Percentiles rank a stretch among this genome's conserved stretches.
phyloP scores from a whole-genome alignment of 2,797 vertebrate genomes.

The Naso thynnoides region DNA sequence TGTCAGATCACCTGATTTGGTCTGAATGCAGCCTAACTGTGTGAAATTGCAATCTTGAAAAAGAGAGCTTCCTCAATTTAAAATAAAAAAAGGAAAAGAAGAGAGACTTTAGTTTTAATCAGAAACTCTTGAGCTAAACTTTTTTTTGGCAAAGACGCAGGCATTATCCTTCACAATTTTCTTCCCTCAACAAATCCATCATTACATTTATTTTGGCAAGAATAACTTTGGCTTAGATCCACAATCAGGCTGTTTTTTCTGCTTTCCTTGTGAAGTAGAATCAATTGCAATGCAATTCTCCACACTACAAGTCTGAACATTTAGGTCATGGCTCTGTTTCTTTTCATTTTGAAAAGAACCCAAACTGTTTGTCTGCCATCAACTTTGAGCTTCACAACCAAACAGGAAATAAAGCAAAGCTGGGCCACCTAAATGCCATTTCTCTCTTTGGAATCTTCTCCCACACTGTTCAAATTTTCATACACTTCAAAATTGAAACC shows the following conservation, averaged over 20 bases:
- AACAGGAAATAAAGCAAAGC: conserved; percentile 26
- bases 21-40: no score
- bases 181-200: conserved; percentile 5
- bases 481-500: background rate
- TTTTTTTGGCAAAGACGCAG: background rate
- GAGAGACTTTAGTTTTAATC: background rate
- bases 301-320: conserved; percentile 18
- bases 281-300: conserved; percentile 1
- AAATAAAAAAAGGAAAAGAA: no score
- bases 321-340: conserved; percentile 25
- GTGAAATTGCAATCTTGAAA: no score
- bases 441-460: background rate
- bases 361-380: conserved; percentile 15
- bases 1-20: no score
- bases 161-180: background rate
- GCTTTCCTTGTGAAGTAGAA: background rate
- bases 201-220: conserved; percentile 10
- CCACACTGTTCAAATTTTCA: background rate
- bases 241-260: background rate
- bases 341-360: conserved; percentile 15
- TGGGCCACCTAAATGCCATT: conserved; percentile 7
- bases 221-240: background rate
- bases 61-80: no score
- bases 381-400: conserved; percentile 7
- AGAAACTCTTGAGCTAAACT: conserved; percentile 1